These are phyloP conservation scores for Athetis lepigone DNA, from an alignment of 2,888 invertebrate species.

Conservation along the genomic window DNA sequence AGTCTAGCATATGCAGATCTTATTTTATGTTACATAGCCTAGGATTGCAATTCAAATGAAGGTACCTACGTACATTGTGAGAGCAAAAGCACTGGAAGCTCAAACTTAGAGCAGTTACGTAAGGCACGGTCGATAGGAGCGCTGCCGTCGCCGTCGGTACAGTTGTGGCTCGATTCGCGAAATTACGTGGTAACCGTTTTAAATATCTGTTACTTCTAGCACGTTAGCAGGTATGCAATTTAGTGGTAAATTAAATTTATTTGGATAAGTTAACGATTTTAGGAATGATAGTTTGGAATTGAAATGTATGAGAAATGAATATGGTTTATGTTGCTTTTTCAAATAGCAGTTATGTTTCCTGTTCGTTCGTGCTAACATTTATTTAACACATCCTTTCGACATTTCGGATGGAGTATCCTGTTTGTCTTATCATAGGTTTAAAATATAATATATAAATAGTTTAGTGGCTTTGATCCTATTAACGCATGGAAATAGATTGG, in stretches of 20 bases:
- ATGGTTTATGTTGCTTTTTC: not conserved
- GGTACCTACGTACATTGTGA: constrained; percentile 28
- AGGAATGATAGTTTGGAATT: not conserved
- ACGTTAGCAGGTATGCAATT: constrained; percentile 40
- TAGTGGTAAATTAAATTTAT: constrained; percentile 3
- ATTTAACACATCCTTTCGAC: not conserved
- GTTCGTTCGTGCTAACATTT: constrained; percentile 1
- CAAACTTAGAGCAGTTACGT: constrained; percentile 61
- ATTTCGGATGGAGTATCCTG: not conserved
- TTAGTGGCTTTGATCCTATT: not conserved
- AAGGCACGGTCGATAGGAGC: constrained; percentile 64
- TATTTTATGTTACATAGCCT: constrained; percentile 29
- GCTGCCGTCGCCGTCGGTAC: constrained; percentile 43
- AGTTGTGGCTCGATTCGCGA: constrained; percentile 51
- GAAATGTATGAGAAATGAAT: not conserved
- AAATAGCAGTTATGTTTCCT: not conserved
- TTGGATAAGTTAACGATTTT: not conserved
- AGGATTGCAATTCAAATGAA: constrained; percentile 61
- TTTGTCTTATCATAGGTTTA: not conserved
- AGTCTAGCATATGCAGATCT: constrained; percentile 25
- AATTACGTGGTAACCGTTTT: constrained; percentile 49
- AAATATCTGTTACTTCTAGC: constrained; percentile 49
- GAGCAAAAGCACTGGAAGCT: constrained; percentile 58
- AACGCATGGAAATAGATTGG: not conserved
- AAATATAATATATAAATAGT: no score